Conservation (phyloP, 2,888 invertebrate species). For the Scrobipalpa atriplicella region DNA sequence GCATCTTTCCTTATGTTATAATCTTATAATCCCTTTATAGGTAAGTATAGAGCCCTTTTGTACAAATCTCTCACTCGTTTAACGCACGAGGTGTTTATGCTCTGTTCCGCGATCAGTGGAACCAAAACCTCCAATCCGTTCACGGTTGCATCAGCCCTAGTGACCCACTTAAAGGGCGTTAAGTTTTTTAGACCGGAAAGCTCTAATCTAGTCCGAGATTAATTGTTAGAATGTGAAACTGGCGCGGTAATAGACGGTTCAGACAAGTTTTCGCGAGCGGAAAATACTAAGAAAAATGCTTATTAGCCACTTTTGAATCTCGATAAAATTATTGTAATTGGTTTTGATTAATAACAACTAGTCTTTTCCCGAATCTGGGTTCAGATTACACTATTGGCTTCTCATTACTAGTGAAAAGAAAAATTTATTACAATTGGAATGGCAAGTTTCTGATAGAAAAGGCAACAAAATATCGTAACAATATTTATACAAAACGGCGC, state of each 20-base stretch:
- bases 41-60: too few relatives aligned
- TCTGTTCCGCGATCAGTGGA: conserved; percentile 2
- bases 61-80: too few relatives aligned
- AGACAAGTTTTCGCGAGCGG: conserved; percentile 25
- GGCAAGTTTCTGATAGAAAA: too few relatives aligned
- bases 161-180: conserved; percentile 63
- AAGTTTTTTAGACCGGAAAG: conserved; percentile 67
- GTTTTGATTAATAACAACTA: conserved; percentile 21
- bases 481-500: too few relatives aligned
- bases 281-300: conserved; percentile 16
- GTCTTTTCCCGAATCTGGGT: background rate
- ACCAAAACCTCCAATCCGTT: background rate
- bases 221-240: conserved; percentile 57
- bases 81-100: too few relatives aligned
- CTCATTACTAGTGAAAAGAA: too few relatives aligned
- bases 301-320: conserved; percentile 25
- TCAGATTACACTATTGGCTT: background rate
- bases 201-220: conserved; percentile 67
- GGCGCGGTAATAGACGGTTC: conserved; percentile 32
- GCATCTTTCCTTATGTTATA: too few relatives aligned
- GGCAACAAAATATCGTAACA: too few relatives aligned
- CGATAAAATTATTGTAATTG: conserved; percentile 20
- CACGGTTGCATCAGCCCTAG: conserved; percentile 46
- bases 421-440: too few relatives aligned
- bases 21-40: too few relatives aligned